These are phyloP conservation scores for Alauda arvensis DNA, from an alignment of 2,797 vertebrate genomes.

Conservation along the genomic window DNA sequence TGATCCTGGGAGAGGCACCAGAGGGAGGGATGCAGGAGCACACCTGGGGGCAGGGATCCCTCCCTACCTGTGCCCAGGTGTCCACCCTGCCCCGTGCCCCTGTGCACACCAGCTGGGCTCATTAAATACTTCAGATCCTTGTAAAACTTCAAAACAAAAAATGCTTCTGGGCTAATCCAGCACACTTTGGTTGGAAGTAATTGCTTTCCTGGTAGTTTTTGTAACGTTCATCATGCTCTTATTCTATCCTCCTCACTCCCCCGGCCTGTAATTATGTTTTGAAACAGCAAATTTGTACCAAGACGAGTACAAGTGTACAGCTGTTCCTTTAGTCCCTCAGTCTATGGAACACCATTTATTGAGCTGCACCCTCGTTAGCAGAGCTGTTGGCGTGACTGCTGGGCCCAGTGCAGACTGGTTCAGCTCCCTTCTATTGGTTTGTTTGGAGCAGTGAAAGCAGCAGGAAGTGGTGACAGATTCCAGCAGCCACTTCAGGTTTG, in stretches of 20 bases:
- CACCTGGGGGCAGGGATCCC: background rate
- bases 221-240: background rate
- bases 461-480: background rate
- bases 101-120: background rate
- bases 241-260: background rate
- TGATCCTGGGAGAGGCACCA: background rate
- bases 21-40: background rate
- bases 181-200: background rate
- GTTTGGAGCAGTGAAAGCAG: background rate
- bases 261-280: constrained; percentile 2
- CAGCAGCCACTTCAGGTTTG: background rate
- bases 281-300: constrained; percentile 12
- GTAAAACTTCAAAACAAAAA: background rate
- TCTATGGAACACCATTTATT: background rate
- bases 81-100: fast-evolving
- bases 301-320: background rate
- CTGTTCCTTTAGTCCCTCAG: constrained; percentile 1
- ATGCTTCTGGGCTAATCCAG: background rate
- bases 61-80: background rate
- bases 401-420: background rate
- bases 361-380: background rate
- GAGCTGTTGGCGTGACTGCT: background rate
- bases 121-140: background rate
- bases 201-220: background rate
- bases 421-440: background rate